Base-by-base conservation (phyloP, 2,888 invertebrate genomes). In the Calliopum simillimum region DNA sequence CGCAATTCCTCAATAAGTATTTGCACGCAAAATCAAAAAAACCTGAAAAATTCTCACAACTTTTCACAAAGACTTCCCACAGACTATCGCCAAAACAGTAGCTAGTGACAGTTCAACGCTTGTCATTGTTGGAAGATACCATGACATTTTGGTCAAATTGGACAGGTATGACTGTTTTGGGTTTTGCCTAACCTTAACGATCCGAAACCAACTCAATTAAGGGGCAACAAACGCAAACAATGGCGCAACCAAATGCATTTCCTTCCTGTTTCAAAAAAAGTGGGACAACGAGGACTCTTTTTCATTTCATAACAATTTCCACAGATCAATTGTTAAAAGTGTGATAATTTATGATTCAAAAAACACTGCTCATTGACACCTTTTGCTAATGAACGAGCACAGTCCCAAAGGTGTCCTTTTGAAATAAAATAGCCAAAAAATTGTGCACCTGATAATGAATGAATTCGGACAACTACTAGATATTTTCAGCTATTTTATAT, bases 291-390 rank as follows among this genome's bases (percentile, higher is more conserved):
- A 33, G 33, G 33, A 33, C 33, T 4, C 41, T 44, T 33, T 44
- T 59, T 44, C 12, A 21, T 59, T 41, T 21, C 16, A 14, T 43
- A 16, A 14, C 21, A 43, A 19, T 21, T 3, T 41, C 19, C 19
- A n/a, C 16, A n/a, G 19, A 19, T 16, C 41, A 21, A 49, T 67
- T 67, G 46, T 47, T 12, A 25, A 25, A 14, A 49, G 33, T 59
- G 41, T 21, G 67, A 59, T 67, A 67, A 67, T 67, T 67, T 67
- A 67, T 67, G 41, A 14, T 19, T 8, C 49, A 49, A 58, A 53
- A 41, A 43, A 21, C 12, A 12, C 19, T 14, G 8, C 19, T 21
- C 47, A 49, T 2, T 58, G 59, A 59, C 67, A 67, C 41, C 59
- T 58, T 41, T 6, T 21, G 41, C 19, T 53, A 43, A 11, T 16